phyloP scores from a whole-genome alignment of 2,113 vertebrate genomes.

The Ceyx margarethae region DNA sequence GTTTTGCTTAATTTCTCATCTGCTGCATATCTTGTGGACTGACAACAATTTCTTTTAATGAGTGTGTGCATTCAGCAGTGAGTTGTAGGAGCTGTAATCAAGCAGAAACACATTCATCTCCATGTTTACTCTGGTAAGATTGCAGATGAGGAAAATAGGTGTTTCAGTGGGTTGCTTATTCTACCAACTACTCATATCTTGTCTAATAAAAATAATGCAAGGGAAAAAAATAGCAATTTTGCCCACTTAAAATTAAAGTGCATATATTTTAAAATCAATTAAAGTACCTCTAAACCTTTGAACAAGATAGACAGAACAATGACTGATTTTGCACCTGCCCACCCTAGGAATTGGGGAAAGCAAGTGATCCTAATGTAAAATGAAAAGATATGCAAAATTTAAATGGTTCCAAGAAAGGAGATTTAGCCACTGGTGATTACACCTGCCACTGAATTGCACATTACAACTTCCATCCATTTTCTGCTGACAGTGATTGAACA shows the following conservation, averaged over 20 bases:
- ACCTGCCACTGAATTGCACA: not conserved
- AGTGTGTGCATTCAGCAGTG: not conserved
- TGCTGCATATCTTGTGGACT: not conserved
- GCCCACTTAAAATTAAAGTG: not conserved
- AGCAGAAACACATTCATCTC: not conserved
- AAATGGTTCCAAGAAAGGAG: not conserved
- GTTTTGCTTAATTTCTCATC: conserved; percentile 37
- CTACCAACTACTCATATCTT: not conserved
- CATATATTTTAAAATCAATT: not conserved
- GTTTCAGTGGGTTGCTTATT: not conserved
- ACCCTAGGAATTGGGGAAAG: not conserved
- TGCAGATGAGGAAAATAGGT: not conserved
- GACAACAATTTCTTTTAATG: conserved; percentile 15
- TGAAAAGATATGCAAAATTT: not conserved
- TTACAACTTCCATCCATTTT: conserved; percentile 25
- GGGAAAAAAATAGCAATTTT: not conserved
- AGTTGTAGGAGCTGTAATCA: not conserved
- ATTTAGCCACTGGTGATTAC: not conserved
- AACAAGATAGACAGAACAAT: not conserved
- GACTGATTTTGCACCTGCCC: not conserved
- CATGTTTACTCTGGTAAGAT: not conserved
- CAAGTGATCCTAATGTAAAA: not conserved
- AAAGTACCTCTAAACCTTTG: not conserved
- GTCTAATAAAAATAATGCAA: not conserved
- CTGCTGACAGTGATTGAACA: conserved; percentile 13